Evolutionary conservation across 2,888 invertebrate species (phyloP).

Genomic region (Nasonia oneida): DNA sequence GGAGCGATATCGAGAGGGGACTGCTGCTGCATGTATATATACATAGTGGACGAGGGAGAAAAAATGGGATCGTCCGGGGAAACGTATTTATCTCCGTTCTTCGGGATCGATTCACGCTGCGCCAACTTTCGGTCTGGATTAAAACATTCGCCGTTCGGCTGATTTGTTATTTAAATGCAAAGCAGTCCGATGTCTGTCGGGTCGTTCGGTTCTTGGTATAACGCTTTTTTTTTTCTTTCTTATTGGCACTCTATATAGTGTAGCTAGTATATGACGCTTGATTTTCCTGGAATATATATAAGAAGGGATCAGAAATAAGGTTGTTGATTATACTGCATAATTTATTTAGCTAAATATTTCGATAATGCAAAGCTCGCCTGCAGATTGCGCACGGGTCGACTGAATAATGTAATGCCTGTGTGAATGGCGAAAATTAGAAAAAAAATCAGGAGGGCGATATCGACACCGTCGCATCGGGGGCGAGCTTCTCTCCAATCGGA

Average conservation of each 20-base stretch:
- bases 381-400: too few species aligned
- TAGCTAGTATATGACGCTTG: too few species aligned
- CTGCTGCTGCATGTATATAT: not conserved
- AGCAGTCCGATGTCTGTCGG: not conserved
- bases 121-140: not conserved
- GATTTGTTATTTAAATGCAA: conserved; percentile 11
- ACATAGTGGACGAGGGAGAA: not conserved
- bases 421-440: too few species aligned
- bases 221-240: not conserved
- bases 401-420: not conserved
- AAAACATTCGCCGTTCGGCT: not conserved
- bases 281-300: too few species aligned
- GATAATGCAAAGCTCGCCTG: too few species aligned
- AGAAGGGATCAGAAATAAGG: too few species aligned
- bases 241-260: not conserved
- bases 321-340: too few species aligned
- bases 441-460: not conserved
- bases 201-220: not conserved
- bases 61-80: not conserved
- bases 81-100: conserved; percentile 16
- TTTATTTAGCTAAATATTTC: too few species aligned
- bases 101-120: not conserved
- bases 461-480: not conserved
- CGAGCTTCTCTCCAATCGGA: not conserved
- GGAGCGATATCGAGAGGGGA: not conserved